phyloP scores from a whole-genome alignment of 2,888 invertebrate genomes.

The Aphidoletes aphidimyza region DNA sequence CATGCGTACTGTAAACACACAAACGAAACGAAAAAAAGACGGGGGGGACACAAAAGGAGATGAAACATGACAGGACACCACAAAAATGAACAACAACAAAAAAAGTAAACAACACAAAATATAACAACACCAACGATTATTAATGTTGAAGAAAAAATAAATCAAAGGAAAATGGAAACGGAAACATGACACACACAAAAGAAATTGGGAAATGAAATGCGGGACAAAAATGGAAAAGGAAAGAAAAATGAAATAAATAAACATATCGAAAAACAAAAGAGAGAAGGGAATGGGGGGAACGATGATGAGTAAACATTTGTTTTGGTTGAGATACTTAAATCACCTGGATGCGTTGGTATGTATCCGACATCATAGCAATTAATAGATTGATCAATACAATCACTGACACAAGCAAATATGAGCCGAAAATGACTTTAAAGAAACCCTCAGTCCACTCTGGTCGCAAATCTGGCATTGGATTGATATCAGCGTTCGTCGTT shows the following conservation, averaged over 20 bases:
- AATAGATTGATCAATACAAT: conserved; percentile 98
- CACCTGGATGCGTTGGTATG: conserved; percentile 99
- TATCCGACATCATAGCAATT: conserved; percentile 99
- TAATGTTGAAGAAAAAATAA: neutral
- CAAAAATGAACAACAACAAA: conserved; percentile 1
- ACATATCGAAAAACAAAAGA: conserved; percentile 54
- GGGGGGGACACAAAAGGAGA: conserved; percentile 2
- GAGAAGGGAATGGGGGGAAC: conserved; percentile 56
- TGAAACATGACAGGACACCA: neutral
- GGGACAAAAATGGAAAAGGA: neutral
- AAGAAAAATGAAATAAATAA: conserved; percentile 57
- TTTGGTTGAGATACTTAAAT: conserved; percentile 65
- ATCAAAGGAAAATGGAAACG: neutral
- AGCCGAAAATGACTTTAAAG: conserved; percentile 92
- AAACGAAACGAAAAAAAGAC: conserved; percentile 55
- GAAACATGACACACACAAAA: neutral
- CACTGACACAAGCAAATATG: conserved; percentile 97
- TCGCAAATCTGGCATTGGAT: conserved; percentile 76
- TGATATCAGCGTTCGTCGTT: conserved; percentile 86
- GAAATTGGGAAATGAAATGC: neutral
- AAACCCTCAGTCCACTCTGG: conserved; percentile 86
- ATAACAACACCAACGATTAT: no score
- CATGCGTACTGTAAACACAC: conserved; percentile 80
- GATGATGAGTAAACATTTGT: conserved; percentile 59
- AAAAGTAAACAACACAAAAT: neutral